phyloP scores from a whole-genome alignment of 2,888 invertebrate genomes.

The Stictocephala bisonia region DNA sequence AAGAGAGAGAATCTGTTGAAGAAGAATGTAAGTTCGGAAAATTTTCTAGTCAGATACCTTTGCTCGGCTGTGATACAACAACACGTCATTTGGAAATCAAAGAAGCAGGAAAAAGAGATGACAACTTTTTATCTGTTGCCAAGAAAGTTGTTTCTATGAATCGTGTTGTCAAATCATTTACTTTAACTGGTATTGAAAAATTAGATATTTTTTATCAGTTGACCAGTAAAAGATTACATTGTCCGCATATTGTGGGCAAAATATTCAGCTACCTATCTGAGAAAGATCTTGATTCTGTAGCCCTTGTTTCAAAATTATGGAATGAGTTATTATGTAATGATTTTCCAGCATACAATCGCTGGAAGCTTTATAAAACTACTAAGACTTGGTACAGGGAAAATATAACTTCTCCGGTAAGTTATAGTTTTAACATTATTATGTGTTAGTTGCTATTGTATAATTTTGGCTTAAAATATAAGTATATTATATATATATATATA shows the following conservation, averaged over 20 bases:
- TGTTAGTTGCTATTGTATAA: too few species aligned
- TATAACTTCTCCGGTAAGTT: conserved; percentile 4
- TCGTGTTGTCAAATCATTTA: conserved; percentile 2
- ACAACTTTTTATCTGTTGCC: too few species aligned
- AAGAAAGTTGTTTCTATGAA: conserved; percentile 11
- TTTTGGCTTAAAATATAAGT: too few species aligned
- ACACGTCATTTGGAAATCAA: too few species aligned
- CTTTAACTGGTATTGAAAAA: conserved; percentile 58
- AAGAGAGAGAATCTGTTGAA: too few species aligned
- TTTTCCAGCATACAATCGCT: not conserved
- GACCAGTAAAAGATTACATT: conserved; percentile 63
- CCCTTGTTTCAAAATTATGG: conserved; percentile 65
- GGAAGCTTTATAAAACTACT: not conserved
- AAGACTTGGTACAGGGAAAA: conserved; percentile 4
- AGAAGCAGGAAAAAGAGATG: too few species aligned
- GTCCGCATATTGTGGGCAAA: conserved; percentile 62
- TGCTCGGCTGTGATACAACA: too few species aligned
- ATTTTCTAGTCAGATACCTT: too few species aligned
- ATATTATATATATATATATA: too few species aligned
- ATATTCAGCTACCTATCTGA: conserved; percentile 63
- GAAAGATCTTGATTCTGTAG: conserved; percentile 63
- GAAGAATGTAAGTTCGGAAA: too few species aligned
- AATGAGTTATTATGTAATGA: conserved; percentile 61
- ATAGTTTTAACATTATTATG: too few species aligned
- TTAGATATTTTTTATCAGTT: conserved; percentile 63